Percentiles rank a stretch among this genome's conserved stretches.
Evolutionary conservation across 2,888 invertebrate species (phyloP).

Genomic region (Nudaria mundana): DNA sequence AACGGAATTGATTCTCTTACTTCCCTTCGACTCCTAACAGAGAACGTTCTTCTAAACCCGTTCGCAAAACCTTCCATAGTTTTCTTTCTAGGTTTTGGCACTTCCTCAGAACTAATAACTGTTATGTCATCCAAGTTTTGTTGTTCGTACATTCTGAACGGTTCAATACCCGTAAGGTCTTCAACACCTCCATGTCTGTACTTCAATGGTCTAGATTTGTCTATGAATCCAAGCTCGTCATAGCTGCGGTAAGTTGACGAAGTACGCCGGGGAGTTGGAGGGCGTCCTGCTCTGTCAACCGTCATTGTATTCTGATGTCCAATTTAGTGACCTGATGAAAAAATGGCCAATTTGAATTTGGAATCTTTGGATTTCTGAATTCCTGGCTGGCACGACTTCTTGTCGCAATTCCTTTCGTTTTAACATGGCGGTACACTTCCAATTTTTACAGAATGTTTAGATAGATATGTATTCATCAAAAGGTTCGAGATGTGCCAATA

Average conservation of each 20-base stretch:
- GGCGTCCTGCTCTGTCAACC: constrained; percentile 68
- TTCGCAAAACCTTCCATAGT: constrained; percentile 71
- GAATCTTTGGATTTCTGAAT: constrained; percentile 18
- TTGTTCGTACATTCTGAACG: constrained; percentile 50
- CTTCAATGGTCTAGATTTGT: constrained; percentile 59
- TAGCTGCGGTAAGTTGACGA: constrained; percentile 75
- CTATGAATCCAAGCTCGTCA: constrained; percentile 67
- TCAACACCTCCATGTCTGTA: constrained; percentile 69
- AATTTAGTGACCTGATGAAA: constrained; percentile 61
- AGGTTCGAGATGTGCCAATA: too few species aligned
- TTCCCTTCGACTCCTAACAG: constrained; percentile 62
- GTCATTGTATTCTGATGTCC: constrained; percentile 59
- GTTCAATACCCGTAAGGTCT: constrained; percentile 64
- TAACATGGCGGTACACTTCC: too few species aligned
- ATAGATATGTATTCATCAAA: too few species aligned
- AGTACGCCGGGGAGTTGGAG: constrained; percentile 66
- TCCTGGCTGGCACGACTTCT: constrained; percentile 50
- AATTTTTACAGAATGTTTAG: constrained; percentile 9
- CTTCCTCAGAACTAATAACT: constrained; percentile 72
- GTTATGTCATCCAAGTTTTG: constrained; percentile 70
- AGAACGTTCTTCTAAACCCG: constrained; percentile 71
- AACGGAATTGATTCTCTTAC: constrained; percentile 65
- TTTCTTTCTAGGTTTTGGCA: constrained; percentile 60
- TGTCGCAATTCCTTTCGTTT: constrained; percentile 14
- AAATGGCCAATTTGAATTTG: constrained; percentile 48